phyloP scores from a whole-genome alignment of 2,113 vertebrate genomes.

The Hepsetus odoe region DNA sequence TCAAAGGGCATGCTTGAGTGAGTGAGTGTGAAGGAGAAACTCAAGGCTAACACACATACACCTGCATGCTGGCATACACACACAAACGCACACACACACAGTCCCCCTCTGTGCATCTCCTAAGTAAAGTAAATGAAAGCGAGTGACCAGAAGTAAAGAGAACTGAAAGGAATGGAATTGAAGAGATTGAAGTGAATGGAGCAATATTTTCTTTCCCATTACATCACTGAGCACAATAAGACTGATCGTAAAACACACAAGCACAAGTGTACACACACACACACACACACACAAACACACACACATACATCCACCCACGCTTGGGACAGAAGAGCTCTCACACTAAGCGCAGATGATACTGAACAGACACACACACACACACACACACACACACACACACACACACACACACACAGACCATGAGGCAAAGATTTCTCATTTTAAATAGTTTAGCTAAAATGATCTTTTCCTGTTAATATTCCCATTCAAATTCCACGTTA shows the following conservation, averaged over 20 bases:
- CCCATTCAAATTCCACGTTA: too few relatives aligned
- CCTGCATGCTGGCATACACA: background rate
- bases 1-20: slow-evolving; percentile 51
- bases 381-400: slow-evolving; percentile 24
- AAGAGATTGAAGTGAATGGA: background rate
- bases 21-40: slow-evolving; percentile 45
- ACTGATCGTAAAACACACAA: slow-evolving; percentile 74
- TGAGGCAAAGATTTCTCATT: too few relatives aligned
- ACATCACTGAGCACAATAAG: slow-evolving; percentile 77
- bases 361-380: slow-evolving; percentile 62
- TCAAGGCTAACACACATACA: slow-evolving; percentile 41
- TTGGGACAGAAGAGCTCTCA: slow-evolving; percentile 77
- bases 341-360: slow-evolving; percentile 71
- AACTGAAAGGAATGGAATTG: slow-evolving; percentile 39
- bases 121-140: background rate
- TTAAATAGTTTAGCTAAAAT: too few relatives aligned
- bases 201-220: slow-evolving; percentile 62
- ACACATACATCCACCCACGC: slow-evolving; percentile 39
- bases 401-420: background rate
- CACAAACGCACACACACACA: background rate
- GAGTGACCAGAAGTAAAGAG: slow-evolving; percentile 40
- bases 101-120: background rate
- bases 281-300: slow-evolving; percentile 68
- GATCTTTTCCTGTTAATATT: too few relatives aligned
- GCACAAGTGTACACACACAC: slow-evolving; percentile 68